A percentile compares a stretch with the other conserved stretches of the same genome.
phyloP scores from a whole-genome alignment of 2,113 vertebrate genomes.

The Phylloscopus whistleri region DNA sequence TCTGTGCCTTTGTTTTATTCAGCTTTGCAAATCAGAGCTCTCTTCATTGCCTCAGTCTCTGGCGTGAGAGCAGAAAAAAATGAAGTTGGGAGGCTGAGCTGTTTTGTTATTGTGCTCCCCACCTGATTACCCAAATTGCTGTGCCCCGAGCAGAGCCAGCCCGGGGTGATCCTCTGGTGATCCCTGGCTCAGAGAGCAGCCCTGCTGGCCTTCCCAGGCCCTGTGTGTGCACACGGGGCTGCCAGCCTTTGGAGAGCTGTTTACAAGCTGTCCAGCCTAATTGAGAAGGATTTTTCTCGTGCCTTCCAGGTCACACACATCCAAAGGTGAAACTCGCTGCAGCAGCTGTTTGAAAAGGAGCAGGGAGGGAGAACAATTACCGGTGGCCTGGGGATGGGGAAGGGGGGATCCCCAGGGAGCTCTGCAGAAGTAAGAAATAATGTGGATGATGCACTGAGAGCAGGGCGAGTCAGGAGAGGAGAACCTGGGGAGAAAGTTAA shows the following conservation, averaged over 20 bases:
- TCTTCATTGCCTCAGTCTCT: background rate
- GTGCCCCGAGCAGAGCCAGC: background rate
- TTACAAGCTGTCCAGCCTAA: background rate
- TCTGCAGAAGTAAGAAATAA: background rate
- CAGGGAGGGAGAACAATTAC: background rate
- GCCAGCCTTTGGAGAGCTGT: background rate
- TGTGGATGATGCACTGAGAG: background rate
- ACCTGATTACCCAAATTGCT: background rate
- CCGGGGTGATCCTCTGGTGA: background rate
- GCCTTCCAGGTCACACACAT: background rate
- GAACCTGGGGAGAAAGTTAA: background rate
- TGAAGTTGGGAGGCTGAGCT: background rate
- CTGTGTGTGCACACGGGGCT: background rate
- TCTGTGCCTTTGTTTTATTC: background rate
- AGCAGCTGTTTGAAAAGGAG: background rate
- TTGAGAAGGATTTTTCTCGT: background rate
- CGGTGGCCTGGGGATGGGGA: background rate
- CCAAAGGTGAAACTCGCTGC: constrained; percentile 8
- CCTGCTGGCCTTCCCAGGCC: background rate
- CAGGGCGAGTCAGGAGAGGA: background rate
- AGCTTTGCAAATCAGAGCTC: constrained; percentile 4
- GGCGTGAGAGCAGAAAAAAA: background rate
- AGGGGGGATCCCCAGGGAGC: background rate
- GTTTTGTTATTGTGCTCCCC: background rate
- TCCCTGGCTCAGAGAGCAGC: background rate